A percentile compares a stretch with the other conserved stretches of the same genome.
These are phyloP conservation scores for Macrosiphum euphorbiae DNA, from an alignment of 2,888 invertebrate genomes.

Conservation along the genomic window DNA sequence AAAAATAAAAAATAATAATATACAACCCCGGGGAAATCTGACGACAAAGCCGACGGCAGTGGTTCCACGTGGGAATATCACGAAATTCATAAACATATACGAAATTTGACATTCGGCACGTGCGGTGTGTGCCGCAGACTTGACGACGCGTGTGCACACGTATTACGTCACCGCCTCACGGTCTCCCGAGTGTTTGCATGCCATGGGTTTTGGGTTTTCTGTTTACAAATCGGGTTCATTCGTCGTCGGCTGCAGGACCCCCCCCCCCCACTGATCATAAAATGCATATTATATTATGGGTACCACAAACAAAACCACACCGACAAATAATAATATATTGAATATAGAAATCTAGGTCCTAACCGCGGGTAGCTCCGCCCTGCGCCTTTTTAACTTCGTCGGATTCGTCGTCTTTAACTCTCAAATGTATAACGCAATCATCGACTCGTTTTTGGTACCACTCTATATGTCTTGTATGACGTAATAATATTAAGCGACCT, in stretches of 20 bases:
- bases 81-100: conserved; percentile 36
- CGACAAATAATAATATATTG: neutral
- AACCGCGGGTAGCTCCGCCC: neutral
- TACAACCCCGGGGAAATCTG: conserved; percentile 59
- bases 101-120: conserved; percentile 49
- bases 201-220: neutral
- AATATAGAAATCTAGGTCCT: neutral
- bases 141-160: neutral
- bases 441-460: neutral
- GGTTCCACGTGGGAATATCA: conserved; percentile 42
- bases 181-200: neutral
- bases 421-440: neutral
- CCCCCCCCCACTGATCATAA: neutral
- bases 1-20: conserved; percentile 39
- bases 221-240: neutral
- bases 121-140: neutral
- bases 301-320: neutral
- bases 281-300: neutral
- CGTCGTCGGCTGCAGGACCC: neutral
- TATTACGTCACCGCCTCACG: neutral
- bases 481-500: too few relatives aligned
- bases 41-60: conserved; percentile 13
- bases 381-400: neutral
- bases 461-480: neutral
- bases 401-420: neutral